Percentiles rank a stretch among this genome's conserved stretches.
Conservation (phyloP, 2,113 vertebrate species). For the Neogale vison region DNA sequence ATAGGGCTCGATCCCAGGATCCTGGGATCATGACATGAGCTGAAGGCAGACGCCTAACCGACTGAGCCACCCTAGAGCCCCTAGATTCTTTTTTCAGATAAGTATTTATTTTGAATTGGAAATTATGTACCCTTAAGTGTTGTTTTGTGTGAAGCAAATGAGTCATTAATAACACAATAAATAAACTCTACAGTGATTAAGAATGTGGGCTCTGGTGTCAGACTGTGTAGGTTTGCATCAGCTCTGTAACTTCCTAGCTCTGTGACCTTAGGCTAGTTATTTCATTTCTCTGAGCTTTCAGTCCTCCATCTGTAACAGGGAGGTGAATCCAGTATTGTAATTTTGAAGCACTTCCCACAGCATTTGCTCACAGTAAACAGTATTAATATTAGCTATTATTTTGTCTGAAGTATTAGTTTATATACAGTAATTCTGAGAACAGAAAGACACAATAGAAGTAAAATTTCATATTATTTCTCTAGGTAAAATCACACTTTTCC, state of each 20-base stretch:
- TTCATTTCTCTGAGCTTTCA: background rate
- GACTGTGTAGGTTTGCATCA: background rate
- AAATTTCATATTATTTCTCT: background rate
- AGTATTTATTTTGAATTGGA: constrained; percentile 6
- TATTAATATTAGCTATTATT: background rate
- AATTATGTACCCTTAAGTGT: background rate
- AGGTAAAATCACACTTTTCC: constrained; percentile 9
- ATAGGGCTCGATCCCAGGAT: no score
- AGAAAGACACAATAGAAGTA: background rate
- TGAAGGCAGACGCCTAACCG: no score
- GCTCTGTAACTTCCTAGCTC: background rate
- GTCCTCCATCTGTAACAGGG: background rate
- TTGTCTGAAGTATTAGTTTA: background rate
- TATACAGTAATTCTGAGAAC: background rate
- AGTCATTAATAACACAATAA: constrained; percentile 16
- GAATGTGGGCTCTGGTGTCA: background rate
- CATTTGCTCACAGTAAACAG: background rate
- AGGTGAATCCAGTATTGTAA: background rate
- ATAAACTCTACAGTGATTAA: background rate
- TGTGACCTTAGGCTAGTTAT: background rate
- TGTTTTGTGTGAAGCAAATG: constrained; percentile 29
- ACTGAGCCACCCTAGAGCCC: no score
- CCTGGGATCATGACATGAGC: no score
- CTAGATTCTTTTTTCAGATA: background rate
- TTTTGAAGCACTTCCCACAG: background rate